Base-by-base conservation (phyloP, 1,140 invertebrate species). In the Drosophila eugracilis region DNA sequence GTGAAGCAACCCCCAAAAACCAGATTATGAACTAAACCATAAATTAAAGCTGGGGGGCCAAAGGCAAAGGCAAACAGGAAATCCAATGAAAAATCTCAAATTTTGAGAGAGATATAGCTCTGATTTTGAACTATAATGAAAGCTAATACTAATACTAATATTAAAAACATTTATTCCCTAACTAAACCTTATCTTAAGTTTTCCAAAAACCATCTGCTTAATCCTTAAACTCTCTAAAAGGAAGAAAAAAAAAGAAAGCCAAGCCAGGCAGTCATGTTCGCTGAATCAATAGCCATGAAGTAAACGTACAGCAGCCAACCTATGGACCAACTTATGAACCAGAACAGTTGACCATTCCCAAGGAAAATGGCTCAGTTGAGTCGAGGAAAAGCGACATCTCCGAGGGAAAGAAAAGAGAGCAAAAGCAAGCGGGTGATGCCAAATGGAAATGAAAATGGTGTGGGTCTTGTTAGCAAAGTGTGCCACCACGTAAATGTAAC, bases 401-500 rank as follows among this genome's bases (percentile, higher is more conserved):
- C 10, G 22, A 37, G 37, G 19, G 17, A 39, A n/a, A 37, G 48
- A 6, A 17, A 19, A 50, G 36, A 0, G 21, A 6, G 14, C 7
- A 5, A 2, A 5, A 7, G 26, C 5, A 7, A 1, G 1, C 7
- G 42, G 21, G 21, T n/a, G 2, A 7, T 44, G n/a, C 21, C 21
- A 1, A 26, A 28, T 47, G 44, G 7, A 12, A 47, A n/a, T 4
- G 21, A 4, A 7, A 21, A 36, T n/a, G 28, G 37, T 41, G 28
- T 39, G 54, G 34, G 26, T 60, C 36, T 44, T 62, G 59, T 62
- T 62, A 34, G 55, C 55, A 62, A 62, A 62, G 59, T 62, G 59
- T 63, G 59, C 54, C 59, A 62, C 81, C 81, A 86, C 81, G 77
- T 86, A 81, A 81, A 88, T 88, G 80, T 78, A 59, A 88, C 78